Conservation (phyloP, 2,113 vertebrate genomes). For the Calyptommatus sinebrachiatus region DNA sequence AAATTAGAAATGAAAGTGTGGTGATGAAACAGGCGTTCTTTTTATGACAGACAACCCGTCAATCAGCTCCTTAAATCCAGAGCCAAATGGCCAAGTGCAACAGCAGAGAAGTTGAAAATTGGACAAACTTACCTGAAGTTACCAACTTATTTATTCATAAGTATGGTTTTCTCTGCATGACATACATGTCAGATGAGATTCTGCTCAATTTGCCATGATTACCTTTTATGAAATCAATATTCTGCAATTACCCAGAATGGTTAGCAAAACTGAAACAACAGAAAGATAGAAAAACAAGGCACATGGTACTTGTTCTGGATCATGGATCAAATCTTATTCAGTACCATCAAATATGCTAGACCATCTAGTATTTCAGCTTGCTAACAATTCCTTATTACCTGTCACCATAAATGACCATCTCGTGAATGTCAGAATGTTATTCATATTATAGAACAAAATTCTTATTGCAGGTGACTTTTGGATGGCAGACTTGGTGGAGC, state of each 20-base stretch:
- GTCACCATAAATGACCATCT: background rate
- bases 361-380: no score
- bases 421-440: background rate
- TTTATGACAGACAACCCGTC: slow-evolving; percentile 40
- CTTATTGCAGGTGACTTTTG: background rate
- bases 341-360: no score
- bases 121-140: slow-evolving; percentile 20
- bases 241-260: no score
- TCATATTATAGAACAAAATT: no score
- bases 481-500: background rate
- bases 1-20: slow-evolving; percentile 45
- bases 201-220: background rate
- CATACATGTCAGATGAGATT: background rate
- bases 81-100: slow-evolving; percentile 28
- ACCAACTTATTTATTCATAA: slow-evolving; percentile 20
- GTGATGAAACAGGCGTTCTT: background rate
- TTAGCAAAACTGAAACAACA: no score
- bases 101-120: background rate
- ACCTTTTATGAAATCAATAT: no score
- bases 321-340: no score
- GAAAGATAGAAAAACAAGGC: no score
- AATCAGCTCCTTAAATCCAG: background rate
- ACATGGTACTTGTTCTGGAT: no score
- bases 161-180: background rate
- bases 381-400: no score